These are phyloP conservation scores for Pollenia griseotomentosa DNA, from an alignment of 2,888 invertebrate species.

Conservation along the genomic window DNA sequence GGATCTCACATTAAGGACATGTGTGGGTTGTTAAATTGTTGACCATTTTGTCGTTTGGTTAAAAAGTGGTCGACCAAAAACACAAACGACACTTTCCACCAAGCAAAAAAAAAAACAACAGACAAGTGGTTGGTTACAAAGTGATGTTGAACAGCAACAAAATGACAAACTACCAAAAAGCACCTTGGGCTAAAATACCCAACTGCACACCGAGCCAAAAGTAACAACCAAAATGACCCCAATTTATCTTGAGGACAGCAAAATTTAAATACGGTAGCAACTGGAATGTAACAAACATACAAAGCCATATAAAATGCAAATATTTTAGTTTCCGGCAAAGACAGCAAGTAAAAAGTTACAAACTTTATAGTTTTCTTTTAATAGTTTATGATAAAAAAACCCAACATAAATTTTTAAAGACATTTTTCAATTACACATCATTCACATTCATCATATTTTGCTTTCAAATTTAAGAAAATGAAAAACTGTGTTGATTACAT, in stretches of 20 bases:
- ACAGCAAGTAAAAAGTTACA: neutral
- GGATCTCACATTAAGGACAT: constrained; percentile 81
- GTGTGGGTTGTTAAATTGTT: constrained; percentile 75
- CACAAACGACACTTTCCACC: constrained; percentile 69
- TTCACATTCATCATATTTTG: constrained; percentile 43
- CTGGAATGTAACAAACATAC: neutral
- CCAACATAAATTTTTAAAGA: constrained; percentile 18
- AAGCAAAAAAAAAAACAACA: constrained; percentile 71
- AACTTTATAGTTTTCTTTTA: constrained; percentile 13
- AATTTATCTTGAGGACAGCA: constrained; percentile 81
- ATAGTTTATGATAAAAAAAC: constrained; percentile 10
- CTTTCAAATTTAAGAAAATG: constrained; percentile 25
- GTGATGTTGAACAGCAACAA: constrained; percentile 75
- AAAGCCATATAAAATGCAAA: constrained; percentile 57
- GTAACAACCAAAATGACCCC: constrained; percentile 81
- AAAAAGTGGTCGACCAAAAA: constrained; percentile 77
- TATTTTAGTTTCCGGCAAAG: constrained; percentile 37
- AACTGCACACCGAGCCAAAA: constrained; percentile 68
- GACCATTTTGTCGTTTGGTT: constrained; percentile 72
- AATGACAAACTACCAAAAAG: constrained; percentile 75
- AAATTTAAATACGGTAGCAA: constrained; percentile 51
- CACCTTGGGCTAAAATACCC: constrained; percentile 75
- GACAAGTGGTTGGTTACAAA: constrained; percentile 78
- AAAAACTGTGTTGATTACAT: constrained; percentile 40
- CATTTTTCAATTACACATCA: constrained; percentile 47